Evolutionary conservation across 2,888 invertebrate genomes (phyloP).

Genomic region (Lacanobia wlatinum): DNA sequence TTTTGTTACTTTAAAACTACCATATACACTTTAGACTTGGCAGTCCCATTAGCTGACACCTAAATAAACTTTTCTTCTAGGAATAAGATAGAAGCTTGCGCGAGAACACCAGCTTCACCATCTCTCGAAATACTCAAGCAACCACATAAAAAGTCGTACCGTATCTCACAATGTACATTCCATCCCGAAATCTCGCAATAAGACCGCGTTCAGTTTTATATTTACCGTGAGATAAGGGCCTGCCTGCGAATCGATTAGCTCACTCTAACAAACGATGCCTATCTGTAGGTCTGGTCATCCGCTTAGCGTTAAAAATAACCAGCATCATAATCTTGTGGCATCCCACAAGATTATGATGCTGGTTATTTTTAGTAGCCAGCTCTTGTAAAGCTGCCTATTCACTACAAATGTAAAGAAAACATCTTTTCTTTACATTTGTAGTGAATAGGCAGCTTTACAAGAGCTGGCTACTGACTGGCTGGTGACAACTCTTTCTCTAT

Average conservation of each 20-base stretch:
- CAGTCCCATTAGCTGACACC: too few relatives aligned
- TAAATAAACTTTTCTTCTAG: too few relatives aligned
- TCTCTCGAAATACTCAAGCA: conserved; percentile 3
- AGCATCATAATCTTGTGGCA: conserved; percentile 39
- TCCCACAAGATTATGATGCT: conserved; percentile 39
- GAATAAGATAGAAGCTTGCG: too few relatives aligned
- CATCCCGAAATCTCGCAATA: conserved; percentile 76
- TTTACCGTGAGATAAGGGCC: conserved; percentile 74
- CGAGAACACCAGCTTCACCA: too few relatives aligned
- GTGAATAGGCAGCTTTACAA: background rate
- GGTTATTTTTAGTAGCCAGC: conserved; percentile 41
- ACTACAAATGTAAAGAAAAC: conserved; percentile 26
- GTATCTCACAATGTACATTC: conserved; percentile 67
- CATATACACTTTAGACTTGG: too few relatives aligned
- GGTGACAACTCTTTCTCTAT: background rate
- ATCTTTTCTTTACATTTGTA: conserved; percentile 27
- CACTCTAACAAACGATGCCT: conserved; percentile 66
- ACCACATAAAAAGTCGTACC: conserved; percentile 53
- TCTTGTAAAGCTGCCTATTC: background rate
- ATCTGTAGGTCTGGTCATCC: conserved; percentile 72
- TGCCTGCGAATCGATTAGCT: conserved; percentile 82
- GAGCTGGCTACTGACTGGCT: background rate
- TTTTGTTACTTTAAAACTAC: too few relatives aligned
- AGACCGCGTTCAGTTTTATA: conserved; percentile 82
- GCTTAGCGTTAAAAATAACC: conserved; percentile 53